Evolutionary conservation across 2,888 invertebrate genomes (phyloP).

Genomic region (Carcina quercana): DNA sequence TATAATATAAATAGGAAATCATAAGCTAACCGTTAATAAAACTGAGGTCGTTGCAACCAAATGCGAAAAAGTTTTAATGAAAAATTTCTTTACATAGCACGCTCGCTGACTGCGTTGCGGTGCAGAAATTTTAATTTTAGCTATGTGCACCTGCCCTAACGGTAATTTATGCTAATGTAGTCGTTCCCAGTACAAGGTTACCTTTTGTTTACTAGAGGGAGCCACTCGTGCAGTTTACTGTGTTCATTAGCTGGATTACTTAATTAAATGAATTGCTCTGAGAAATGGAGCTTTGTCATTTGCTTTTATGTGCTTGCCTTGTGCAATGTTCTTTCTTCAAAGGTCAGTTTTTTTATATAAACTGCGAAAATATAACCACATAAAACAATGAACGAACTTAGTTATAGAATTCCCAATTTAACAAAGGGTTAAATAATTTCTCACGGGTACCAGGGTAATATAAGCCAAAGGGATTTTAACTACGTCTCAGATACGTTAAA

Average conservation of each 20-base stretch:
- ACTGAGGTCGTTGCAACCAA: slow-evolving; percentile 14
- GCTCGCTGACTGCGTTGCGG: slow-evolving; percentile 16
- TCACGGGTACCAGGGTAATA: slow-evolving; percentile 13
- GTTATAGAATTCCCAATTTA: not conserved
- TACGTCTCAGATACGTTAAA: slow-evolving; percentile 3
- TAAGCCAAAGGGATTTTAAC: not conserved
- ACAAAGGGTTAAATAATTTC: slow-evolving; percentile 11
- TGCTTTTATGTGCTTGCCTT: not conserved
- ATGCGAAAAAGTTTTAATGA: slow-evolving; percentile 40
- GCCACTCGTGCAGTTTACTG: slow-evolving; percentile 2
- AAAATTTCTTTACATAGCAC: slow-evolving; percentile 32
- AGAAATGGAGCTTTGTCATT: slow-evolving; percentile 1
- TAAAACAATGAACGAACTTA: no score
- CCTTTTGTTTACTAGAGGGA: slow-evolving; percentile 8
- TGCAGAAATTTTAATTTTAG: slow-evolving; percentile 30
- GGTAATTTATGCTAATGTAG: slow-evolving; percentile 35
- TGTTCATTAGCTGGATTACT: slow-evolving; percentile 12
- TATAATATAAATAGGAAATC: no score
- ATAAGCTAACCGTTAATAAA: no score
- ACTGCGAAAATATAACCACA: no score
- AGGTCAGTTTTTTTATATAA: no score
- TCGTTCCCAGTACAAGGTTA: slow-evolving; percentile 6
- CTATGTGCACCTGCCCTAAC: slow-evolving; percentile 26
- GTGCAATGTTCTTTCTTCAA: no score
- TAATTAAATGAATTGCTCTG: slow-evolving; percentile 7